phyloP scores from a whole-genome alignment of 2,113 vertebrate genomes.

The Cnemophilus loriae region DNA sequence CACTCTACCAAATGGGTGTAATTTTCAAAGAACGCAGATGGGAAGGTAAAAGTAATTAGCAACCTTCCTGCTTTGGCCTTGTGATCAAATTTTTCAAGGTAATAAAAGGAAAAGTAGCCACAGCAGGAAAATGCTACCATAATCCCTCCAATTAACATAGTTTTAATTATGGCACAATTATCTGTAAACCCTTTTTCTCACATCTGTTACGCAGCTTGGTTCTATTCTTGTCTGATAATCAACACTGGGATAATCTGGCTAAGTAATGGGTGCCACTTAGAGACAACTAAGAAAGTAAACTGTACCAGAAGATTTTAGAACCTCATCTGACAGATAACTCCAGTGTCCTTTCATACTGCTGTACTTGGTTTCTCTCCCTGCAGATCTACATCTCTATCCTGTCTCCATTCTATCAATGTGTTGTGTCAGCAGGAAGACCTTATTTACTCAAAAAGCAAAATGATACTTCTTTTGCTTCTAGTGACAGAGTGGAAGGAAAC shows the following conservation, averaged over 20 bases:
- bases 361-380: neutral
- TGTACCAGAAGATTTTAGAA: neutral
- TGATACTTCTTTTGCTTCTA: neutral
- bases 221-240: neutral
- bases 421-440: neutral
- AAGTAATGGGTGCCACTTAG: neutral
- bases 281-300: neutral
- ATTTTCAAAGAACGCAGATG: neutral
- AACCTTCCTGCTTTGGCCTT: neutral
- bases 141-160: neutral
- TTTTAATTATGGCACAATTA: neutral
- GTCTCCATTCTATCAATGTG: neutral
- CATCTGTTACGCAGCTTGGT: neutral
- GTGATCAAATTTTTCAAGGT: neutral
- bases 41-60: neutral
- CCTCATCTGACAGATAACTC: neutral
- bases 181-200: neutral
- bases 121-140: neutral
- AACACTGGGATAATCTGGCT: neutral
- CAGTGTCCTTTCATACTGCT: neutral
- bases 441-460: neutral
- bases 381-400: neutral
- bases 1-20: neutral
- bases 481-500: neutral
- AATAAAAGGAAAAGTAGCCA: neutral